Percentiles rank a stretch among this genome's conserved stretches.
These are phyloP conservation scores for Polyommatus iphigenia DNA, from an alignment of 2,888 invertebrate genomes.

Conservation along the genomic window DNA sequence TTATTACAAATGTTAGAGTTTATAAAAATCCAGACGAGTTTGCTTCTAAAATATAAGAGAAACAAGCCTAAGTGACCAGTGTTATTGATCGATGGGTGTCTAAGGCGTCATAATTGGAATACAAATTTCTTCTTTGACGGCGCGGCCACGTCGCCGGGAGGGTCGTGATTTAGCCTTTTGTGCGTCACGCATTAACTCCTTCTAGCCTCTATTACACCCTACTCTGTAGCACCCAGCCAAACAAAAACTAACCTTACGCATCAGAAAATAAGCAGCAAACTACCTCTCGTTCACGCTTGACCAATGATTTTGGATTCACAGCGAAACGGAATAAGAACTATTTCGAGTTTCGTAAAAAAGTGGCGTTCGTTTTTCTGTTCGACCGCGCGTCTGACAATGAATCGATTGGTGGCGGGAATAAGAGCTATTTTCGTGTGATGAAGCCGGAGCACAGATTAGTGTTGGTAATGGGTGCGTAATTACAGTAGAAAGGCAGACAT, in stretches of 20 bases:
- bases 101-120: slow-evolving; percentile 76
- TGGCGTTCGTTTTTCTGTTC: slow-evolving; percentile 34
- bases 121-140: slow-evolving; percentile 77
- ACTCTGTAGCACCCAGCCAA: slow-evolving; percentile 43
- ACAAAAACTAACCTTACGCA: slow-evolving; percentile 52
- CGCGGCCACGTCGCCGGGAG: slow-evolving; percentile 57
- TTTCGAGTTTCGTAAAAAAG: slow-evolving; percentile 56
- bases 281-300: slow-evolving; percentile 42
- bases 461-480: slow-evolving; percentile 75
- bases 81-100: slow-evolving; percentile 52
- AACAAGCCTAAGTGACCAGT: slow-evolving; percentile 41
- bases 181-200: slow-evolving; percentile 79
- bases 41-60: neutral
- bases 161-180: slow-evolving; percentile 79
- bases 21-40: neutral
- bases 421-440: slow-evolving; percentile 47
- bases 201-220: slow-evolving; percentile 67
- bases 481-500: slow-evolving; percentile 78
- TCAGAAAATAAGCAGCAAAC: slow-evolving; percentile 40
- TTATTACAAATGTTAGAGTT: neutral
- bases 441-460: slow-evolving; percentile 64
- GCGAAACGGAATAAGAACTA: slow-evolving; percentile 62
- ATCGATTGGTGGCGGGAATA: slow-evolving; percentile 49
- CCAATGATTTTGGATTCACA: slow-evolving; percentile 63
- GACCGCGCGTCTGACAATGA: slow-evolving; percentile 45